These are phyloP conservation scores for Drosophila formosana DNA, from an alignment of 2,888 invertebrate genomes.

Conservation along the genomic window DNA sequence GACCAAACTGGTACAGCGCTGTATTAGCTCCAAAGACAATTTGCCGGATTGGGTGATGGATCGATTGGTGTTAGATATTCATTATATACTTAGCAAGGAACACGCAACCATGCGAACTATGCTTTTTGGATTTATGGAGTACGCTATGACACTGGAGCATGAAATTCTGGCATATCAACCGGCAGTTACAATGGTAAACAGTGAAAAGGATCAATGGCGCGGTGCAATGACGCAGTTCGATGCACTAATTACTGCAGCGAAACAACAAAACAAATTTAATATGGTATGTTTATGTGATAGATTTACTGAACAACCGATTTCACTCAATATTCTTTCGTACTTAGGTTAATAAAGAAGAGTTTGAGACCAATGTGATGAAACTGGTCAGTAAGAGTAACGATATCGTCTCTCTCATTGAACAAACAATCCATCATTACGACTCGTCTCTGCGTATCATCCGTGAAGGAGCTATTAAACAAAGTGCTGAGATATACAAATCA, in stretches of 20 bases:
- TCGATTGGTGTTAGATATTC: conserved; percentile 56
- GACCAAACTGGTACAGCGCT: conserved; percentile 30
- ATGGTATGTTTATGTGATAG: conserved; percentile 13
- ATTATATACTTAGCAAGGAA: conserved; percentile 64
- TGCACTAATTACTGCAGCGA: conserved; percentile 30
- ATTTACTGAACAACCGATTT: background rate
- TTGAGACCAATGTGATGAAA: conserved; percentile 28
- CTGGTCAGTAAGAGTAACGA: background rate
- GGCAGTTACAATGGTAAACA: conserved; percentile 7
- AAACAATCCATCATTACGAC: conserved; percentile 30
- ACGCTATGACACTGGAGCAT: conserved; percentile 69
- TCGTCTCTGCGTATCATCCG: conserved; percentile 34
- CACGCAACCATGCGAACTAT: conserved; percentile 53
- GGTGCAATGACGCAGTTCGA: conserved; percentile 54
- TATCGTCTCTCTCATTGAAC: background rate
- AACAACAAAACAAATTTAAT: conserved; percentile 11
- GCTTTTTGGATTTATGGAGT: conserved; percentile 67
- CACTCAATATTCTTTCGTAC: background rate
- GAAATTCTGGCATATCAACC: conserved; percentile 44
- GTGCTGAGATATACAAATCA: conserved; percentile 17
- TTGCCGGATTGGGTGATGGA: conserved; percentile 50
- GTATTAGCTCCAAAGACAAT: background rate
- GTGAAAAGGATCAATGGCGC: conserved; percentile 18
- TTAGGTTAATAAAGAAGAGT: conserved; percentile 30
- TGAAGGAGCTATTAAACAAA: background rate